Evolutionary conservation across 2,888 invertebrate species (phyloP), one percentile per base, ranked within the genome.

Genomic region (Osmoderma eremita): DNA sequence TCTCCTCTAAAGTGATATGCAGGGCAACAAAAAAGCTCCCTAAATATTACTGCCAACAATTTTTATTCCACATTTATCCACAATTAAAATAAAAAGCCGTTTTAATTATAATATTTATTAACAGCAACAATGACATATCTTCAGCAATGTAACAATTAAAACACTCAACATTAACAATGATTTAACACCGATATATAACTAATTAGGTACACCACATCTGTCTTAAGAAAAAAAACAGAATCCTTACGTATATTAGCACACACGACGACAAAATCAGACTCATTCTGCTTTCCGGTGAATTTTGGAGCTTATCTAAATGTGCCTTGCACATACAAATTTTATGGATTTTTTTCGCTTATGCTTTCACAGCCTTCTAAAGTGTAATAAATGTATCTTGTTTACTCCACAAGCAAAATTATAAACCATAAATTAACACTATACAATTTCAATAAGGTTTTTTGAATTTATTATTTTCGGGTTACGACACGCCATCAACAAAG

Each of bases 351-450:
- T 58, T 30, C 39, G 22, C 30, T 24, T 51, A 51, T 51, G 50
- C 50, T 45, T 63, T 65, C 71, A 71, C 71, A 71, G 71, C 71
- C 71, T 42, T 71, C 71, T 71, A 71, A 67, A 71, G 69, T 69
- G 68, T 71, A 69, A 67, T 54, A 53, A 50, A 45, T 62, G 18
- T 53, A 50, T 36, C 8, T 53, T 45, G 45, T 58, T 30, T 45
- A 24, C 30, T 58, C 42, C 24, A 58, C 58, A 58, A 58, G 58
- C 58, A 58, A 30, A 58, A 58, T 58, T 22, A 30, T 30, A 30
- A 30, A 30, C 5, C 6, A 30, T 10, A 4, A 8, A 30, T 10
- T 8, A 8, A 2, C 30, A 8, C 30, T 30, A 30, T 6, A 30
- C 5, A 30, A 6, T 6, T 30, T 5, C 6, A 30, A 30, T 10